Evolutionary conservation across 1,140 invertebrate genomes (phyloP).

Genomic region (fruit fly (Drosophila melanogaster)): Release_6_plus_ISO1_MT NC_004354.4:7467501-7468000

Average conservation of each 20-base stretch:
- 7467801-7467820: constrained; percentile 47
- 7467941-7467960: not conserved
- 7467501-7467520: constrained; percentile 24
- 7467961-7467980: not conserved
- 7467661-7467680: constrained; percentile 14
- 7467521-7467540: constrained; percentile 35
- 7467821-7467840: constrained; percentile 11
- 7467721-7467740: constrained; percentile 58
- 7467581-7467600: constrained; percentile 83
- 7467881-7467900: constrained; percentile 83
- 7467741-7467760: constrained; percentile 72
- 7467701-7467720: constrained; percentile 82
- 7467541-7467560: constrained; percentile 76
- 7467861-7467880: constrained; percentile 82
- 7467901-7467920: constrained; percentile 82
- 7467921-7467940: constrained; percentile 61
- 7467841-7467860: constrained; percentile 19
- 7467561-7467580: constrained; percentile 84
- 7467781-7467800: constrained; percentile 78
- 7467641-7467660: constrained; percentile 45
- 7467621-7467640: constrained; percentile 58
- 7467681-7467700: constrained; percentile 48
- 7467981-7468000: constrained; percentile 21
- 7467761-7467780: constrained; percentile 67
- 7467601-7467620: constrained; percentile 50